These are phyloP conservation scores for Brachirus orientalis DNA, from an alignment of 2,113 vertebrate species.

Conservation along the genomic window DNA sequence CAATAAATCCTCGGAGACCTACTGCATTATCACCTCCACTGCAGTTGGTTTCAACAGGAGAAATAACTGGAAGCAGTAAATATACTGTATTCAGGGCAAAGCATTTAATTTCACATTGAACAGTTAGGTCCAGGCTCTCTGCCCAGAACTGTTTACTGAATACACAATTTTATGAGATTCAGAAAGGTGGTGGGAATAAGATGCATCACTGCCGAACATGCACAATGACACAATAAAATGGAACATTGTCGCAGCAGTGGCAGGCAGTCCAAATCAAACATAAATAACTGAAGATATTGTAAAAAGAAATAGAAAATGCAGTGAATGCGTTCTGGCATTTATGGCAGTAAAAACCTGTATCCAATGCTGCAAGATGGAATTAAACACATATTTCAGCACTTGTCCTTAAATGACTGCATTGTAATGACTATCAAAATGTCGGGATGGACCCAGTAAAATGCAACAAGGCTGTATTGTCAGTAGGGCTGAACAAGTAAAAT, in stretches of 20 bases:
- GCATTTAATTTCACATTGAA: slow-evolving; percentile 46
- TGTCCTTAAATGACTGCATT: slow-evolving; percentile 1
- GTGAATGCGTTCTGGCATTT: neutral
- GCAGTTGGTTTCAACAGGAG: slow-evolving; percentile 37
- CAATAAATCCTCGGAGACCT: slow-evolving; percentile 41
- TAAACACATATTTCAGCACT: slow-evolving; percentile 5
- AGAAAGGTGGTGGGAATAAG: slow-evolving; percentile 45
- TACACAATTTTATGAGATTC: slow-evolving; percentile 51
- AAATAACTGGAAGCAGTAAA: slow-evolving; percentile 38
- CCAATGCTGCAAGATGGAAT: slow-evolving; percentile 9
- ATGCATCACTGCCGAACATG: slow-evolving; percentile 39
- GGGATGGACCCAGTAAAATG: slow-evolving; percentile 27
- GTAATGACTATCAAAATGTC: slow-evolving; percentile 1
- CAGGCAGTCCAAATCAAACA: slow-evolving; percentile 20
- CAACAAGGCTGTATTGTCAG: too few relatives aligned
- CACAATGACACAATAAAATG: slow-evolving; percentile 43
- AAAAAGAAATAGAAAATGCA: neutral
- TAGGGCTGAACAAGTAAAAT: too few relatives aligned
- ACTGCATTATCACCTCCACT: slow-evolving; percentile 48
- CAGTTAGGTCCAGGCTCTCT: slow-evolving; percentile 54
- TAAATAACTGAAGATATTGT: slow-evolving; percentile 7
- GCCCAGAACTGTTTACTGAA: slow-evolving; percentile 53
- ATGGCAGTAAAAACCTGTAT: neutral
- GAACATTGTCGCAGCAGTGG: slow-evolving; percentile 31
- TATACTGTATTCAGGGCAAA: slow-evolving; percentile 29